Base-by-base conservation (phyloP, 2,113 vertebrate species). In the Hassar affinis region DNA sequence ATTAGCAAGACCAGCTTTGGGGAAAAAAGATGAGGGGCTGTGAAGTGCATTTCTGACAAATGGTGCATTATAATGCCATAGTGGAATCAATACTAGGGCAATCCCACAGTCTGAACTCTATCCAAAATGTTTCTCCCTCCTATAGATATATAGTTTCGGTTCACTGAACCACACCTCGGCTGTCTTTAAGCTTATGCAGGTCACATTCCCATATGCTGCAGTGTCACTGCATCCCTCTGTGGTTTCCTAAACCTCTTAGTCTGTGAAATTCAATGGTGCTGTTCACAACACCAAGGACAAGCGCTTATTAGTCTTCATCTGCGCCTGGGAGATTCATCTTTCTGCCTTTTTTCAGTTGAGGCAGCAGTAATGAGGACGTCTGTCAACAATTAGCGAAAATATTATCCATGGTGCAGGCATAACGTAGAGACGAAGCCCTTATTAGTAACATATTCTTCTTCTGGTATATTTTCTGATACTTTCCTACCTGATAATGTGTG, bases 281-380 rank as follows among this genome's bases (percentile, higher is more conserved):
- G 61, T 61, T 84, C 83, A 82, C 68, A 62, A 69, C 52, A 74
- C 47, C 86, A 87, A 85, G 83, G 77, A 78, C 81, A 80, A 81
- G 81, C 66, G 42, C 77, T 66, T 83, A 84, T 84, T 81, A 82
- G 47, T 87, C 62, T 78, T 84, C 33, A 68, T 74, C 42, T 71
- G 12, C 59, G 59, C 49, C 68, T 76, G 49, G 56, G 20, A 74
- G 79, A 25, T 20, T 75, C 49, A 62, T 51, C 30, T 52, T 57
- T 33, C 7, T 81, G 47, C 76, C 66, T 81, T 35, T 62, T 66
- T 72, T 54, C 18, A 69, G 51, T 30, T 11, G 49, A 83, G 61
- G 54, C 49, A 81, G 27, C 64, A 38, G 72, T 82, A 79, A 87
- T 74, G 62, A 82, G 49, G 45, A 85, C 11, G 51, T 25, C 62